phyloP scores from a whole-genome alignment of 2,888 invertebrate genomes.

The Lasius fuliginosus region DNA sequence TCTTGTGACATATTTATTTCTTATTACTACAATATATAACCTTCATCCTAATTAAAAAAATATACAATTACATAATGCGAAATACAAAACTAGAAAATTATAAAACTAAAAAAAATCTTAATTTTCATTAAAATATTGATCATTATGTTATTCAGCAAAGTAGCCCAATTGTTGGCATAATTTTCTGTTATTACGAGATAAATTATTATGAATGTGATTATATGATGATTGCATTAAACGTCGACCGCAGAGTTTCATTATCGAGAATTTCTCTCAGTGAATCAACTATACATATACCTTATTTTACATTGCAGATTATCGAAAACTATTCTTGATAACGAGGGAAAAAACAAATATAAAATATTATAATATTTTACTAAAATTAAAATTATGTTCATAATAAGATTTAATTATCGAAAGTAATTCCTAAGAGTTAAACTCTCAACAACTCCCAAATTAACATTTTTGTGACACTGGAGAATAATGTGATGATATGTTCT shows the following conservation, averaged over 20 bases:
- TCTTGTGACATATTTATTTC: background rate
- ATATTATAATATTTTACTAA: background rate
- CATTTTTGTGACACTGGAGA: background rate
- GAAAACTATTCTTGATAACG: background rate
- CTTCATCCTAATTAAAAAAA: background rate
- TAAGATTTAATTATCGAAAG: background rate
- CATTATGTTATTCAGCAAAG: background rate
- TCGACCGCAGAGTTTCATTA: background rate
- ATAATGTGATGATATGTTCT: background rate
- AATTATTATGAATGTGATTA: background rate
- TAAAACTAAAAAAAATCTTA: background rate
- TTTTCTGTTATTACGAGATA: background rate
- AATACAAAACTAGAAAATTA: background rate
- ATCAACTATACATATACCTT: background rate
- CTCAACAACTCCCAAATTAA: background rate
- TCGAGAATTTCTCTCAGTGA: background rate
- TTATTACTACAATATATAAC: background rate
- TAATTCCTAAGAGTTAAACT: background rate
- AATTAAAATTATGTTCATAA: background rate
- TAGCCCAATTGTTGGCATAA: background rate
- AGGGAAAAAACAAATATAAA: background rate
- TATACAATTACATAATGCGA: no score
- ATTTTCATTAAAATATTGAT: background rate
- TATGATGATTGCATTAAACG: background rate
- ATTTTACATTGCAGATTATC: background rate